Evolutionary conservation across 2,888 invertebrate species (phyloP), one percentile per base, ranked within the genome.

Genomic region (Spisula solida): DNA sequence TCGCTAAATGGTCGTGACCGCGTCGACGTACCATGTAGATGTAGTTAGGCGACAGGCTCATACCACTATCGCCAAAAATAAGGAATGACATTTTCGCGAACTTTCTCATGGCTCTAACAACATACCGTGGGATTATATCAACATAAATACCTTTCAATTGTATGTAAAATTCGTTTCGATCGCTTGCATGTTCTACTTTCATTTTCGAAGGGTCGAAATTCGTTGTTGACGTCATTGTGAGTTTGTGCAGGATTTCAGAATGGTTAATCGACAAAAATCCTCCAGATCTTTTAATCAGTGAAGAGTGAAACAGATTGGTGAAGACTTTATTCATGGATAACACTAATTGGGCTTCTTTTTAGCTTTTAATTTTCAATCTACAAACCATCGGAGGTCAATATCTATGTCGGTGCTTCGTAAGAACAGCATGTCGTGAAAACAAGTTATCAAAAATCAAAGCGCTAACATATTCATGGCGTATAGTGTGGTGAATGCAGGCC

Each of bases 121-220:
- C 14, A 51, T 1, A 10, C 12, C 51, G 14, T 51, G 12, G 16
- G 4, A 51, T 51, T 51, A 10, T 47, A 8, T 16, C 1, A 51
- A 5, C n/a, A 56, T 20, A 5, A 66, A 29, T 80, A 87, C 88
- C 88, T 75, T 70, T 48, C 8, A 88, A 34, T 34, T 81, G 41
- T 20, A 88, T 88, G 31, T 81, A 88, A 75, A 88, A 88, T 70
- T 88, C 88, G 16, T 75, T 60, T 14, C 29, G 29, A 25, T 81
- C 41, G 14, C 16, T 75, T 34, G 81, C 84, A 55, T 88, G 88
- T 8, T 55, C 56, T 31, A 88, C 85, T 70, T 88, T 70, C 81
- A 85, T 34, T 84, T 81, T 78, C 18, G 20, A 75, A 16, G 78
- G 51, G 14, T 84, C 84, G 1, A 55, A 31, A 48, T 41, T 48